A percentile compares a stretch with the other conserved stretches of the same genome.
phyloP scores from a whole-genome alignment of 2,113 vertebrate species.

The Tamias sibiricus region DNA sequence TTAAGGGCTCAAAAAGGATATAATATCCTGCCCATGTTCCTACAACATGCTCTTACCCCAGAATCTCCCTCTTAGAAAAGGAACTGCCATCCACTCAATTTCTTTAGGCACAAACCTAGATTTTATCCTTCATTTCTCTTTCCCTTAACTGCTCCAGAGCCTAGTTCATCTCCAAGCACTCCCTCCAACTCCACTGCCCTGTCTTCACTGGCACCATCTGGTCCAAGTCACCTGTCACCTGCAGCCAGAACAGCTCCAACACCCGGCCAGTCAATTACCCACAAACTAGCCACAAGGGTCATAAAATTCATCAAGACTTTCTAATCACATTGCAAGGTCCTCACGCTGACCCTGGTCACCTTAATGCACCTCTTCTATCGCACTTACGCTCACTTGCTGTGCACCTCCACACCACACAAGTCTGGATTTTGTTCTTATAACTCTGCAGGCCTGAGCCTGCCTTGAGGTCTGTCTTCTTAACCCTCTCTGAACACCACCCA shows the following conservation, averaged over 20 bases:
- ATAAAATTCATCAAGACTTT: neutral
- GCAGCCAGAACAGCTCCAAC: neutral
- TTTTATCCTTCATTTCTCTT: rapidly evolving
- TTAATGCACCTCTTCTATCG: no score
- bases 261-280: neutral
- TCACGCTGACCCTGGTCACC: no score
- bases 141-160: no score
- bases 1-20: neutral
- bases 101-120: neutral
- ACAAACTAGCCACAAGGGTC: neutral
- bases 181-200: neutral
- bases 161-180: neutral
- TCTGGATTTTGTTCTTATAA: neutral
- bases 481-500: rapidly evolving
- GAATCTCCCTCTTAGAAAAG: neutral
- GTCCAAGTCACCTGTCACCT: neutral
- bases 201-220: neutral
- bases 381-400: neutral
- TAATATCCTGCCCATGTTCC: rapidly evolving
- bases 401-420: rapidly evolving
- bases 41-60: neutral
- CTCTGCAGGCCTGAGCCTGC: neutral
- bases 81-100: neutral
- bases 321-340: neutral
- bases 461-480: no score